Evolutionary conservation across 1,140 invertebrate genomes (phyloP), one percentile per base, ranked within the genome.

Genomic region (Caligus rogercresseyi): DNA sequence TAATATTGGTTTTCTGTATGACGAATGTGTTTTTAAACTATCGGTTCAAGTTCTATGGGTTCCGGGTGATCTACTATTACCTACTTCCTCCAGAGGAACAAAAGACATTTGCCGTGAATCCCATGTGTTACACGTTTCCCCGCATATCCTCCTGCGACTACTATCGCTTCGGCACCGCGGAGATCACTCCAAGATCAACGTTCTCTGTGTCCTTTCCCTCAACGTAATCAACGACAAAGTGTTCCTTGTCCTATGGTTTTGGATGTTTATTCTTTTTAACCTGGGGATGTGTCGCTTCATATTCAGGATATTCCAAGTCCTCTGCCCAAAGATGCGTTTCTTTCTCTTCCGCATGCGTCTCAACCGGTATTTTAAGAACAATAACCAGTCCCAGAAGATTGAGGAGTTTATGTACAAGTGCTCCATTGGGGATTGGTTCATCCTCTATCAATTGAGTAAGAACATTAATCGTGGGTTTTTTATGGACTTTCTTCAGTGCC

Each of bases 221-320:
- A 63, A 63, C 21, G 52, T 63, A 18, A 63, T 63, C 53, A 63
- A 63, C 25, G 61, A 63, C 57, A 63, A 63, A 19, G 61, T 63
- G 4, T 63, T 63, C 24, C 21, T 63, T 13, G 52, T 63, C 14
- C 23, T 63, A 18, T 63, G 61, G 61, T 63, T 51, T 51, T 63
- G 61, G 61, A 21, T 63, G 24, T 18, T 60, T 20, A 18, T 60
- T 43, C 23, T 60, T 13, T 43, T 60, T 3, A 2, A 2, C 4
- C 15, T 60, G 11, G 57, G 57, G 7, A 3, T 60, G 3, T 24
- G 16, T 25, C 60, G 52, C 11, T 54, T 56, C 54, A 56, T 55
- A 24, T 63, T 59, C 19, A 23, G 51, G 4, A 25, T 19, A 14
- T 57, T 63, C 18, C 52, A 63, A 25, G 18, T 59, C 2, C 25